Base-by-base conservation (phyloP, 2,797 vertebrate genomes). In the Apogon hyalosoma region DNA sequence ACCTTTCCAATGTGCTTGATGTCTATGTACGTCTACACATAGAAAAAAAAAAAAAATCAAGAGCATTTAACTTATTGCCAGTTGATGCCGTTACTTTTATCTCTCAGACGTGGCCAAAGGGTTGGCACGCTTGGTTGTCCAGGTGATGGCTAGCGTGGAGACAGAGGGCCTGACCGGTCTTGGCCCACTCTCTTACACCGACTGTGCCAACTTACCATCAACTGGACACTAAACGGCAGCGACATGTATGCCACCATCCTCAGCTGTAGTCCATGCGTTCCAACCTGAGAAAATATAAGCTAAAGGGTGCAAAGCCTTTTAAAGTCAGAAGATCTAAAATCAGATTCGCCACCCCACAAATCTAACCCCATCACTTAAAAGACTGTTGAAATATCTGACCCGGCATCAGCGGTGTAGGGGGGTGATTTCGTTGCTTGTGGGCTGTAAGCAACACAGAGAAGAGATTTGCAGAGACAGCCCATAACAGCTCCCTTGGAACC, bases 401-500 rank as follows among this genome's bases (percentile, higher is more conserved):
- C 28, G 64, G 84, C 83, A 76, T 84, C 79, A 69, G 77, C 11
- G 33, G 67, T 13, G 67, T 19, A 57, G 72, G 53, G 57, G 66
- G 60, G 73, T 40, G 66, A 46, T 60, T 67, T 68, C 79, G 66
- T 80, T 60, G 57, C 52, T 66, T 76, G 78, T 89, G 82, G 86
- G 88, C 78, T 81, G 77, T 41, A 63, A 85, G 85, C 80, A 83
- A 78, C 63, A 33, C 79, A 64, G 83, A 87, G 87, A 88, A 86
- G 79, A 89, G 85, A 91, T 90, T 85, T 85, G 84, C 83, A 86
- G 85, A 91, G 88, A 89, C 86, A 91, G 85, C 87, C 87, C 87
- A 88, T 87, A 90, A 92, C 90, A 88, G 80, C 87, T 90, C 89
- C 88, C 89, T 86, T 88, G 87, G 87, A 91, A 87, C 87, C 88